phyloP scores from a whole-genome alignment of 2,888 invertebrate genomes.

The Amblyteles armatorius region DNA sequence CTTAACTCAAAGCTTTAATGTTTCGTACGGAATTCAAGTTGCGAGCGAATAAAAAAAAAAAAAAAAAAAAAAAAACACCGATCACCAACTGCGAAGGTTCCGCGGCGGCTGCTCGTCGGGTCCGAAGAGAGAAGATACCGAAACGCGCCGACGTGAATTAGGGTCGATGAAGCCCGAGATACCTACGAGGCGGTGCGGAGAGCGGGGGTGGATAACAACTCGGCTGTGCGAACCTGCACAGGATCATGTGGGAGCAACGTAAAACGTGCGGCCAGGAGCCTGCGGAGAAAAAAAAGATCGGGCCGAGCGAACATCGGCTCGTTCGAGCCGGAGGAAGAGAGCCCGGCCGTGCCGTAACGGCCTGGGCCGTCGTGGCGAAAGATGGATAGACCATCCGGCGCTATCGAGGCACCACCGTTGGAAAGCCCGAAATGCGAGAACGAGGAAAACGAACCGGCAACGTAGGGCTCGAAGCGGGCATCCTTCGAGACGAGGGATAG shows the following conservation, averaged over 20 bases:
- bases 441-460: not conserved
- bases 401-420: slow-evolving; percentile 23
- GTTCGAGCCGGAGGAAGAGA: not conserved
- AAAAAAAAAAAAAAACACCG: not conserved
- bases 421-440: slow-evolving; percentile 16
- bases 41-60: too few species aligned
- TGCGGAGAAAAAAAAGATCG: not conserved
- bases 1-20: too few species aligned
- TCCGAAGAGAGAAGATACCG: slow-evolving; percentile 6
- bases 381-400: slow-evolving; percentile 53
- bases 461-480: not conserved
- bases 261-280: not conserved
- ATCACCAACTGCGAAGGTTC: not conserved
- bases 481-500: not conserved
- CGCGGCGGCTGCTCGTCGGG: not conserved
- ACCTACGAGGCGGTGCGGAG: slow-evolving; percentile 29
- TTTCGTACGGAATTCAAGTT: too few species aligned
- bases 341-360: not conserved
- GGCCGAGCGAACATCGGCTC: not conserved
- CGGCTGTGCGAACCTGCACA: not conserved
- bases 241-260: not conserved
- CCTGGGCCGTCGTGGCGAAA: slow-evolving; percentile 35
- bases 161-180: slow-evolving; percentile 42
- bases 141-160: slow-evolving; percentile 40
- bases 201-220: slow-evolving; percentile 1